Conservation (phyloP, 2,797 vertebrate species). For the Nyctibius grandis region DNA sequence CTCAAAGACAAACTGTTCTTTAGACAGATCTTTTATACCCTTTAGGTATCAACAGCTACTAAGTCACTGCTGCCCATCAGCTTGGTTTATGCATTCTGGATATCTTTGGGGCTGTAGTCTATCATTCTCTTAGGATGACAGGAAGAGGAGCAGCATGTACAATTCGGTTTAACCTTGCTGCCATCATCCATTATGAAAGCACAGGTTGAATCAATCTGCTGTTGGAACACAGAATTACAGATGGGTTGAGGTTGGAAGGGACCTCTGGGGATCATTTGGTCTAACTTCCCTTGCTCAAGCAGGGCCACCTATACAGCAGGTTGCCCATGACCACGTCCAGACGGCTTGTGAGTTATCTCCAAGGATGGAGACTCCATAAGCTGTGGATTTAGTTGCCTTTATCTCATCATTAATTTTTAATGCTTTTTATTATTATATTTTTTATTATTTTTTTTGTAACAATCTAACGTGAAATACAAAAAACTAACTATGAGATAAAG, state of each 20-base stretch:
- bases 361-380: neutral
- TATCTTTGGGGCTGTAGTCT: neutral
- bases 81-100: neutral
- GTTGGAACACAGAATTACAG: neutral
- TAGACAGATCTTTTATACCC: neutral
- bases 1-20: neutral
- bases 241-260: neutral
- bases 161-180: neutral
- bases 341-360: neutral
- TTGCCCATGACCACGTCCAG: neutral
- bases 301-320: neutral
- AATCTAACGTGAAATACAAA: too few species aligned
- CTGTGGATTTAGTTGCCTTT: too few species aligned
- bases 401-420: too few species aligned
- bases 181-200: neutral
- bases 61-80: neutral
- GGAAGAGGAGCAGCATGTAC: neutral
- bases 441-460: too few species aligned
- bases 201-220: neutral
- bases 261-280: neutral
- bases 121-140: neutral
- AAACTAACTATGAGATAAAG: too few species aligned
- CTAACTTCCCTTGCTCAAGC: neutral
- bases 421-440: too few species aligned
- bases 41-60: neutral